These are phyloP conservation scores for Poeciliopsis turrubarensis DNA, from an alignment of 2,113 vertebrate genomes.

Conservation along the genomic window DNA sequence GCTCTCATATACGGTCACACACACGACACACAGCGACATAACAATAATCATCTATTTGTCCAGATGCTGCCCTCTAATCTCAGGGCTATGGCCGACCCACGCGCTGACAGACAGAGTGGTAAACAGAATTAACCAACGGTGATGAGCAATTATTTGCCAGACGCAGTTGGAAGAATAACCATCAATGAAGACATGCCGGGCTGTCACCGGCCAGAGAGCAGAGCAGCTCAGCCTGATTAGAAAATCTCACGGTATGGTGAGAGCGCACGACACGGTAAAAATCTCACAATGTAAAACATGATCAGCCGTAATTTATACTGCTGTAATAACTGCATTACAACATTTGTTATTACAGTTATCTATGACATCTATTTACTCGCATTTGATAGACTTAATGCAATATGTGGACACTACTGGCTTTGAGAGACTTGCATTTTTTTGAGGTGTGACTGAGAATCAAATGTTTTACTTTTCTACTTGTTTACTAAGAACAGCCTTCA, in stretches of 20 bases:
- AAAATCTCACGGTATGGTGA: background rate
- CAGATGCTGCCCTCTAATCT: conserved; percentile 44
- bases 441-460: no score
- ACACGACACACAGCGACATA: conserved; percentile 3
- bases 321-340: background rate
- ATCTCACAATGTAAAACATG: background rate
- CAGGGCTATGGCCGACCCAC: conserved; percentile 29
- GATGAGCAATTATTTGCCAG: conserved; percentile 74
- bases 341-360: background rate
- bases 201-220: conserved; percentile 22
- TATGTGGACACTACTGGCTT: background rate
- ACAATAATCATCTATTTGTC: conserved; percentile 34
- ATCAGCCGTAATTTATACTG: background rate
- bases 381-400: background rate
- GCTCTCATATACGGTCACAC: conserved; percentile 4
- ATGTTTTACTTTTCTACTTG: background rate
- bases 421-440: no score
- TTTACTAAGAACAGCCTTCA: background rate
- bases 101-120: conserved; percentile 67
- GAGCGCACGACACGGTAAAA: background rate
- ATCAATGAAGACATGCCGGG: conserved; percentile 30
- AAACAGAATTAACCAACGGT: conserved; percentile 71
- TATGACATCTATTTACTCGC: background rate
- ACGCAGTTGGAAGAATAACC: conserved; percentile 59
- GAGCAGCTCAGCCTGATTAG: background rate